Percentiles rank a stretch among this genome's conserved stretches.
Evolutionary conservation across 2,797 vertebrate genomes (phyloP).

Genomic region (Neosilurus mollespiculum): DNA sequence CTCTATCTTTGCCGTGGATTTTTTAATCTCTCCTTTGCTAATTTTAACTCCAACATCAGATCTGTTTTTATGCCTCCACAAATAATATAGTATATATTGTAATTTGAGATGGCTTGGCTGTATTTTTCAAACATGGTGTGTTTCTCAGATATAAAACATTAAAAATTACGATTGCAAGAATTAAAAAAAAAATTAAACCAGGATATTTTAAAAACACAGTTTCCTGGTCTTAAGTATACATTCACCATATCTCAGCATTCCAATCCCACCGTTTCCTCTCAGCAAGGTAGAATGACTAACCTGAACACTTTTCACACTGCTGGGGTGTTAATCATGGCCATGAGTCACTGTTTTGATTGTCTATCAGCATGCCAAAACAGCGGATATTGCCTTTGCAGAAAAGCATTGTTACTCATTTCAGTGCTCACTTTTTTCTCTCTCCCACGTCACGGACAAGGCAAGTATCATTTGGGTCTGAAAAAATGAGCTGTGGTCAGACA

Average conservation of each 20-base stretch:
- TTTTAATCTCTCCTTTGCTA: not conserved
- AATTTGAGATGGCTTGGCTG: not conserved
- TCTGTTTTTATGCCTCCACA: not conserved
- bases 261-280: not conserved
- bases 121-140: not conserved
- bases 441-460: conserved; percentile 34
- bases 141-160: not conserved
- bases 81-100: not conserved
- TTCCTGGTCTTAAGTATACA: too few relatives aligned
- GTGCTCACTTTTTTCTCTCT: conserved; percentile 23
- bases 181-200: too few relatives aligned
- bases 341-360: conserved; percentile 42
- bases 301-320: conserved; percentile 37
- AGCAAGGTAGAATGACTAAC: conserved; percentile 35
- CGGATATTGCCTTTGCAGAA: conserved; percentile 48
- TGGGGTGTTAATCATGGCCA: conserved; percentile 34
- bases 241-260: not conserved
- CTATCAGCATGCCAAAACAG: conserved; percentile 46
- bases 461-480: conserved; percentile 26
- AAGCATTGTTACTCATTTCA: conserved; percentile 45
- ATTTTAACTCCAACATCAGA: not conserved
- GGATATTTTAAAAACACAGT: not conserved
- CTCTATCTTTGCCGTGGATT: not conserved
- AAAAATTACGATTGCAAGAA: not conserved
- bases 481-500: conserved; percentile 15